These are phyloP conservation scores for Amazona guildingii DNA, from an alignment of 2,113 vertebrate genomes.

Conservation along the genomic window DNA sequence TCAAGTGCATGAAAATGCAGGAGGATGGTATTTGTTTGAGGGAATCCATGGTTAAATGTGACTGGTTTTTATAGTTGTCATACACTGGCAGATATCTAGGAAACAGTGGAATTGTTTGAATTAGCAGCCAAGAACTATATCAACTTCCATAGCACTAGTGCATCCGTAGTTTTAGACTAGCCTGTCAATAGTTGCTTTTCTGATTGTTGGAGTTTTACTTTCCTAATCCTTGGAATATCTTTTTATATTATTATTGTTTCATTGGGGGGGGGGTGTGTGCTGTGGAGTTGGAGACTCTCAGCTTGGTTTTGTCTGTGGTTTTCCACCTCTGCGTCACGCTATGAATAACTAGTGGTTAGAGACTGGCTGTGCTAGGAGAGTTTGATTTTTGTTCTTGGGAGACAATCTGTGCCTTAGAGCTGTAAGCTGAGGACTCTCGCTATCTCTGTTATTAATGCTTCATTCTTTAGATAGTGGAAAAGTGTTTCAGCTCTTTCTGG, in stretches of 20 bases:
- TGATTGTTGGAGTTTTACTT: not conserved
- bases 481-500: conserved; percentile 21
- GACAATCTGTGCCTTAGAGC: not conserved
- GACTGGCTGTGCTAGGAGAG: not conserved
- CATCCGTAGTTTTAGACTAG: not conserved
- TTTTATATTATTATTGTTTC: not conserved
- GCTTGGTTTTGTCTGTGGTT: conserved; percentile 6
- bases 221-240: not conserved
- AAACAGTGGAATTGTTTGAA: not conserved
- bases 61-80: not conserved
- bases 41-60: not conserved
- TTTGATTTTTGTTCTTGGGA: conserved; percentile 25
- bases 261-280: not conserved
- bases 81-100: not conserved
- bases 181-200: not conserved
- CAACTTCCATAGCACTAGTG: not conserved
- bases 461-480: conserved; percentile 12
- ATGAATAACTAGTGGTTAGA: conserved; percentile 26
- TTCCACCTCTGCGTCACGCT: not conserved
- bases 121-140: not conserved
- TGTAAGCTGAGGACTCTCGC: conserved; percentile 9
- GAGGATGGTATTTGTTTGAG: not conserved
- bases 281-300: not conserved
- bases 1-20: not conserved
- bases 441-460: conserved; percentile 6